Base-by-base conservation (phyloP, 2,888 invertebrate species). In the Alcis repandata region DNA sequence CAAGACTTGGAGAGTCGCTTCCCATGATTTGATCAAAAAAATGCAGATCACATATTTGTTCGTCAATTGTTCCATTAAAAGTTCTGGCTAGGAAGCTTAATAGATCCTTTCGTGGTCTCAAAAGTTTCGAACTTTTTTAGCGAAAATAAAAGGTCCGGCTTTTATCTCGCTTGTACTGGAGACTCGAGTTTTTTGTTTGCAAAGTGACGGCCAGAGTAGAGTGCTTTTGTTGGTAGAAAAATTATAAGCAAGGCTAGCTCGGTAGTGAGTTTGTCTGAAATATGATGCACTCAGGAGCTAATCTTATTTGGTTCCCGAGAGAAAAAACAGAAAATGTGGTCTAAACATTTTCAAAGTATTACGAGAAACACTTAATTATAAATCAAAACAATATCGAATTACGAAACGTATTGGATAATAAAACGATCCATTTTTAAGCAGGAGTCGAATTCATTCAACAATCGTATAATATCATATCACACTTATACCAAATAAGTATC, bases 91-190 rank as follows among this genome's bases (percentile, higher is more conserved):
- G 27, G 49, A 33, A 59, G 51, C 20, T 27, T 40, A 36, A 32
- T 32, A 11, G 41, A 20, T 41, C 41, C 45, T 56, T 41, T 49
- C 17, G 54, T 43, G 46, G 46, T 62, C 38, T 32, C 33, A 46
- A 20, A 58, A 53, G 46, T 46, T 46, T 20, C 17, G 13, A 59
- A 46, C 52, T 41, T 48, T 36, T 51, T 43, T 11, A 22, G 43
- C 36, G 40, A 7, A 63, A 58, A 63, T 52, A 57, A 63, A 58
- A 58, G 32, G 52, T 43, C 33, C 52, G 52, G 38, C 58, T 53
- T 58, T 57, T 63, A 57, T 58, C 48, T 63, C 52, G 45, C 38
- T 27, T 45, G 52, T 52, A 40, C 63, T 32, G 51, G 41, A 33
- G 53, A 38, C 46, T 48, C 7, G 60, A 6, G 40, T 49, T 52